phyloP scores from a whole-genome alignment of 2,888 invertebrate genomes.

The Dyspetes luteomarginatus region DNA sequence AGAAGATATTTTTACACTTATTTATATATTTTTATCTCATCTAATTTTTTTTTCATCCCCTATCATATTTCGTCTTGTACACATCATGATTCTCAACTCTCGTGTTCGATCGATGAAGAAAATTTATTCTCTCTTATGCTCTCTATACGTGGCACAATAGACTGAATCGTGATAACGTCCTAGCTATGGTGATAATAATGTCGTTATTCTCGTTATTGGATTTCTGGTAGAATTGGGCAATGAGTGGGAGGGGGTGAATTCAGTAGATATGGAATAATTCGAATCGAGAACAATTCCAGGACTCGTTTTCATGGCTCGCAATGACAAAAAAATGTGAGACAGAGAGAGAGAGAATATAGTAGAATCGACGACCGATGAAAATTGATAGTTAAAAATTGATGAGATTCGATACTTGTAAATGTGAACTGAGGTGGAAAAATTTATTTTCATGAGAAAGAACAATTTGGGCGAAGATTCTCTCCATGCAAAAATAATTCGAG shows the following conservation, averaged over 20 bases:
- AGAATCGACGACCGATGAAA: slow-evolving; percentile 39
- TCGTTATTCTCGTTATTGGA: slow-evolving; percentile 61
- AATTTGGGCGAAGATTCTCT: neutral
- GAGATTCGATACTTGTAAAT: slow-evolving; percentile 29
- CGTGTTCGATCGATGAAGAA: slow-evolving; percentile 34
- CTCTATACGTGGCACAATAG: slow-evolving; percentile 38
- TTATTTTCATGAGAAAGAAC: slow-evolving; percentile 12
- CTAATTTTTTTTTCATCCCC: slow-evolving; percentile 15
- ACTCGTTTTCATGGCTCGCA: slow-evolving; percentile 20
- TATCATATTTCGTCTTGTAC: slow-evolving; percentile 6
- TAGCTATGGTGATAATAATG: slow-evolving; percentile 59
- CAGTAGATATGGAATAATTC: slow-evolving; percentile 18
- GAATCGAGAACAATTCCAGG: slow-evolving; percentile 43
- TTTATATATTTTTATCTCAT: slow-evolving; percentile 10
- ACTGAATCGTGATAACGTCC: slow-evolving; percentile 62
- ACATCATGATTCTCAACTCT: slow-evolving; percentile 11
- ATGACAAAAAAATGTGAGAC: neutral
- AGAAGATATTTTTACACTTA: slow-evolving; percentile 20
- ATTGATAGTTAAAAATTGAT: slow-evolving; percentile 50
- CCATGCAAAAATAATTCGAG: neutral
- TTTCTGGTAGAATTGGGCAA: slow-evolving; percentile 38
- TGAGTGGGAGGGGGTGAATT: neutral
- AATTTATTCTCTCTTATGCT: slow-evolving; percentile 8
- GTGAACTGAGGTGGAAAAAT: neutral
- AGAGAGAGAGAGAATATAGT: neutral